These are phyloP conservation scores for Falco concolor DNA, from an alignment of 2,797 vertebrate genomes.

Conservation along the genomic window DNA sequence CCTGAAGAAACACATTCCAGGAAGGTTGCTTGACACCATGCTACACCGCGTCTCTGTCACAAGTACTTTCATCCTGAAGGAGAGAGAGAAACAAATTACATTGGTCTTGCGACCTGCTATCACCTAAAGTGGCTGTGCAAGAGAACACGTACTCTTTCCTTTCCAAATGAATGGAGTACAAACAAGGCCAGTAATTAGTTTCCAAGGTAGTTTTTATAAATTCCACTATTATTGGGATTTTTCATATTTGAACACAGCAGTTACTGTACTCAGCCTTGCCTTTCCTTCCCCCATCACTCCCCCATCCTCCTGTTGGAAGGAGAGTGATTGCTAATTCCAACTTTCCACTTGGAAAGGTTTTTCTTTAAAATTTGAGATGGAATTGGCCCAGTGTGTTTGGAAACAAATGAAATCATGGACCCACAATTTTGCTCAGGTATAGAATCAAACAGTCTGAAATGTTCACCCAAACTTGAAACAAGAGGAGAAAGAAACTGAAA, in stretches of 20 bases:
- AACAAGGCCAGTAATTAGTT: neutral
- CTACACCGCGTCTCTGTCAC: neutral
- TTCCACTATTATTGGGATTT: accelerated
- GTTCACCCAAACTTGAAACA: neutral
- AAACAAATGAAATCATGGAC: neutral
- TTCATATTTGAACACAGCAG: neutral
- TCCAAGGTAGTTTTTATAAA: neutral
- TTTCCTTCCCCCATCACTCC: neutral
- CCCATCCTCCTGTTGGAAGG: neutral
- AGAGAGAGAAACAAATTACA: neutral
- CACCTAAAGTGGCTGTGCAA: neutral
- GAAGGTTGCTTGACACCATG: neutral
- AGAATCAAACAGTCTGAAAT: neutral
- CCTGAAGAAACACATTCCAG: conserved; percentile 11
- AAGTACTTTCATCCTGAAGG: conserved; percentile 17
- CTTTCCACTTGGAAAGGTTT: neutral
- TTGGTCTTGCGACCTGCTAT: neutral
- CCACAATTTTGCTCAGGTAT: neutral
- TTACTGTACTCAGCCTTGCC: neutral
- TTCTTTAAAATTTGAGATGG: neutral
- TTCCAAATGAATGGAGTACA: neutral
- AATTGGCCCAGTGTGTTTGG: neutral
- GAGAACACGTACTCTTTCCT: accelerated
- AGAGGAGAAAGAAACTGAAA: neutral
- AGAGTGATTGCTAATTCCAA: neutral